Conservation (phyloP, 1,140 invertebrate species). For the Venturia canescens region DNA sequence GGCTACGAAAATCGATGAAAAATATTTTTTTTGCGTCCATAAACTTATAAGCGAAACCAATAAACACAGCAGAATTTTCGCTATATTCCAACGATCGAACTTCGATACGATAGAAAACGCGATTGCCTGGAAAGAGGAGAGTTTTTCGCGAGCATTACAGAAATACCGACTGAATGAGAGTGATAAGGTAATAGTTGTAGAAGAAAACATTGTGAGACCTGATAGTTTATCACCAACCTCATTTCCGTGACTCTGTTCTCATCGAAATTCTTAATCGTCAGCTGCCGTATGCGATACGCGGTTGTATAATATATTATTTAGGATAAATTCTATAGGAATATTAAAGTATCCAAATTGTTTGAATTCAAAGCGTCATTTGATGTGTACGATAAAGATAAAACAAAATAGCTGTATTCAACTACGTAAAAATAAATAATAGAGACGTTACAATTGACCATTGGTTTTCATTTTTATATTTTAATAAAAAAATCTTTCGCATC, state of each 20-base stretch:
- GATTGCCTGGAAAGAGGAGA: not conserved
- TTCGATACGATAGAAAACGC: too few species aligned
- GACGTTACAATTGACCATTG: too few species aligned
- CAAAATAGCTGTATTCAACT: slow-evolving; percentile 23
- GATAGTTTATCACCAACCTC: slow-evolving; percentile 31
- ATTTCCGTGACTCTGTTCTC: slow-evolving; percentile 18
- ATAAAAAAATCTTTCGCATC: not conserved
- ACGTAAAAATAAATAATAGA: not conserved
- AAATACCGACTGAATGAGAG: slow-evolving; percentile 23
- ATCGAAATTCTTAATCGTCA: slow-evolving; percentile 17
- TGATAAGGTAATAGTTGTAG: slow-evolving; percentile 10
- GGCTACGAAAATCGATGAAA: too few species aligned
- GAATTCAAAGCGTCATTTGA: not conserved
- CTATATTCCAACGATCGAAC: too few species aligned
- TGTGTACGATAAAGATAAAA: slow-evolving; percentile 37
- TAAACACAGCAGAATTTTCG: too few species aligned
- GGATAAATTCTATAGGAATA: slow-evolving; percentile 26
- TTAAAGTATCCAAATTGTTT: slow-evolving; percentile 34
- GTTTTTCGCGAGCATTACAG: not conserved
- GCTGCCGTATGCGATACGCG: slow-evolving; percentile 5
- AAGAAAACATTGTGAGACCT: not conserved
- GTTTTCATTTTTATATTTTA: too few species aligned
- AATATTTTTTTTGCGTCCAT: too few species aligned
- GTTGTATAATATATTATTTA: slow-evolving; percentile 10
- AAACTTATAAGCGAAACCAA: too few species aligned